A percentile compares a stretch with the other conserved stretches of the same genome.
These are phyloP conservation scores for Unio pictorum DNA, from an alignment of 2,888 invertebrate species.

Conservation along the genomic window DNA sequence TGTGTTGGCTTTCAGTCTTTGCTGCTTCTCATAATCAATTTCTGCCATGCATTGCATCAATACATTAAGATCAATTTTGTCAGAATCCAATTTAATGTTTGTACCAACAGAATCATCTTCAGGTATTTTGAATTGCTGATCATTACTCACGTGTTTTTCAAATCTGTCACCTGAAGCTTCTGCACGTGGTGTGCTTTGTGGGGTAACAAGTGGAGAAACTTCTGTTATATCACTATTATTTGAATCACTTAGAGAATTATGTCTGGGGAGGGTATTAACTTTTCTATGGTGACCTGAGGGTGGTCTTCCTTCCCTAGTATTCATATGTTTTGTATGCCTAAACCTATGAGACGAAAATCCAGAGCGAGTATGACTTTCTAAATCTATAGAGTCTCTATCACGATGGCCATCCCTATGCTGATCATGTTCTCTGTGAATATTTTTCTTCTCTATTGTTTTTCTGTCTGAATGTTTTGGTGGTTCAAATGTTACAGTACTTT, in stretches of 20 bases:
- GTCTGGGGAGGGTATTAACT: constrained; percentile 7
- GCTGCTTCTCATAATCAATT: constrained; percentile 57
- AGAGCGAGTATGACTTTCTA: constrained; percentile 21
- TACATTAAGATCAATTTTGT: constrained; percentile 56
- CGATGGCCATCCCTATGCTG: neutral
- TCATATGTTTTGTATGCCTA: constrained; percentile 9
- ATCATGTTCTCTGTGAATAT: neutral
- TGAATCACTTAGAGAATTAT: constrained; percentile 30
- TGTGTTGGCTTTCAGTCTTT: constrained; percentile 51
- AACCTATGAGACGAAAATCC: constrained; percentile 5
- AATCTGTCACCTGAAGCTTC: constrained; percentile 14
- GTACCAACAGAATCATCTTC: constrained; percentile 14
- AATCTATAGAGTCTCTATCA: constrained; percentile 1
- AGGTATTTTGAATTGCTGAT: constrained; percentile 41
- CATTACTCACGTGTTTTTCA: constrained; percentile 17
- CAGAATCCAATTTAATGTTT: constrained; percentile 34
- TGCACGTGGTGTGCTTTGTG: constrained; percentile 41
- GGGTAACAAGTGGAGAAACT: constrained; percentile 61
- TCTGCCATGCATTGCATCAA: constrained; percentile 64
- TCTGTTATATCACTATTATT: constrained; percentile 67
- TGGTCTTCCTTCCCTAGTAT: constrained; percentile 16
- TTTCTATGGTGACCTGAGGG: constrained; percentile 11
- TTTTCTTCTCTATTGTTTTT: neutral
- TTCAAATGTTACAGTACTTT: neutral
- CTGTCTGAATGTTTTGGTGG: neutral